Percentiles rank a stretch among this genome's conserved stretches.
Conservation (phyloP, 2,113 vertebrate genomes). For the Dicaeum eximium region DNA sequence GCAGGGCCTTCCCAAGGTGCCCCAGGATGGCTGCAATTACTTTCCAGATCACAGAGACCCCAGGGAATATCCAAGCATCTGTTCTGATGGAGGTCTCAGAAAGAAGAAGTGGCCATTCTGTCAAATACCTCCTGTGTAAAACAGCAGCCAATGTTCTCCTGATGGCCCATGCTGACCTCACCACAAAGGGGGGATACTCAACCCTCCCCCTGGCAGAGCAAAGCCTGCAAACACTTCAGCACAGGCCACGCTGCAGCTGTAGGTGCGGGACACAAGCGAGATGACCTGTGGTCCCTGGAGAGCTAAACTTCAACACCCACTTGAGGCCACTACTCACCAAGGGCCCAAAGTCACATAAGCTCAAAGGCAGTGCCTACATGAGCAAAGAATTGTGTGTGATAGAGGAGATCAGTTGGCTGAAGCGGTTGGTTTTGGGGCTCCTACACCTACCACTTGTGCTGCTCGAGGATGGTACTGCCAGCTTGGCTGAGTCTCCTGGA, state of each 20-base stretch:
- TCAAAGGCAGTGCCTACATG: not conserved
- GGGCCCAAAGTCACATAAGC: not conserved
- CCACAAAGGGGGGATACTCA: not conserved
- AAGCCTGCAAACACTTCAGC: not conserved
- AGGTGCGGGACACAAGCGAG: accelerated
- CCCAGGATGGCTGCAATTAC: not conserved
- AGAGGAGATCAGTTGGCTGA: not conserved
- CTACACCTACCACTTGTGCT: not conserved
- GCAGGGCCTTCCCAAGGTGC: not conserved
- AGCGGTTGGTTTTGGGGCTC: not conserved
- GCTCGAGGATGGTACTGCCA: not conserved
- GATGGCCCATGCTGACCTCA: not conserved
- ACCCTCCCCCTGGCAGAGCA: not conserved
- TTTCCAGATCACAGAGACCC: not conserved
- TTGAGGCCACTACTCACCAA: not conserved
- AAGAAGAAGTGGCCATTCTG: not conserved
- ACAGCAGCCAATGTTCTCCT: not conserved
- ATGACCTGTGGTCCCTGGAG: not conserved
- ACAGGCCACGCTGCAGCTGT: not conserved
- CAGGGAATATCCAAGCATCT: not conserved
- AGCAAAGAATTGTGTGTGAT: not conserved
- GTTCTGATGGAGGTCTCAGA: not conserved
- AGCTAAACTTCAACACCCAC: not conserved
- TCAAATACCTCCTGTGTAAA: not conserved
- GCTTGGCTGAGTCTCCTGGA: not conserved